Conservation (phyloP, 2,797 vertebrate species). For the Alcedo atthis region DNA sequence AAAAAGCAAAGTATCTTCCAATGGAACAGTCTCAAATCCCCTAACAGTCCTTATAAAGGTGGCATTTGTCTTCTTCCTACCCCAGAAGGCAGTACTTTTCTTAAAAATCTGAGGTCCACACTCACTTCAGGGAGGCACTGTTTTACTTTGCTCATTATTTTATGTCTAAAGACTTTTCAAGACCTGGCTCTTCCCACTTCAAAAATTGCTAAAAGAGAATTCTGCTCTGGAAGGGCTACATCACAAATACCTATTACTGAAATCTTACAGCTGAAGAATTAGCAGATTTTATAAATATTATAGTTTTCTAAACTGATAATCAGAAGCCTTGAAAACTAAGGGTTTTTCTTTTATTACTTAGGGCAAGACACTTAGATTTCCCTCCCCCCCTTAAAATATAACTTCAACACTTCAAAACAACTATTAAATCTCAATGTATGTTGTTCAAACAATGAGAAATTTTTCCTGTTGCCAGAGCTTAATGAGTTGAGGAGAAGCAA, state of each 20-base stretch:
- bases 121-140: background rate
- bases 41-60: background rate
- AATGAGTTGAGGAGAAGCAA: background rate
- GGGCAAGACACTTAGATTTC: background rate
- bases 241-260: background rate
- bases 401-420: background rate
- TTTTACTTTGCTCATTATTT: background rate
- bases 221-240: background rate
- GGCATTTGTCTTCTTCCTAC: background rate
- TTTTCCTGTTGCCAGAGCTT: background rate
- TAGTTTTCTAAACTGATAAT: background rate
- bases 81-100: background rate
- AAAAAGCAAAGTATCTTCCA: background rate
- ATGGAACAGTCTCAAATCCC: background rate
- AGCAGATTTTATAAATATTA: background rate
- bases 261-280: background rate
- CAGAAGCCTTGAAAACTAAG: background rate
- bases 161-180: background rate
- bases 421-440: background rate
- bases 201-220: background rate
- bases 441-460: background rate
- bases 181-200: background rate
- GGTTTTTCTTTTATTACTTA: background rate
- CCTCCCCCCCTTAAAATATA: background rate
- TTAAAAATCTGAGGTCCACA: background rate